A percentile compares a stretch with the other conserved stretches of the same genome.
These are phyloP conservation scores for Bucorvus abyssinicus DNA, from an alignment of 2,797 vertebrate genomes.

Conservation along the genomic window DNA sequence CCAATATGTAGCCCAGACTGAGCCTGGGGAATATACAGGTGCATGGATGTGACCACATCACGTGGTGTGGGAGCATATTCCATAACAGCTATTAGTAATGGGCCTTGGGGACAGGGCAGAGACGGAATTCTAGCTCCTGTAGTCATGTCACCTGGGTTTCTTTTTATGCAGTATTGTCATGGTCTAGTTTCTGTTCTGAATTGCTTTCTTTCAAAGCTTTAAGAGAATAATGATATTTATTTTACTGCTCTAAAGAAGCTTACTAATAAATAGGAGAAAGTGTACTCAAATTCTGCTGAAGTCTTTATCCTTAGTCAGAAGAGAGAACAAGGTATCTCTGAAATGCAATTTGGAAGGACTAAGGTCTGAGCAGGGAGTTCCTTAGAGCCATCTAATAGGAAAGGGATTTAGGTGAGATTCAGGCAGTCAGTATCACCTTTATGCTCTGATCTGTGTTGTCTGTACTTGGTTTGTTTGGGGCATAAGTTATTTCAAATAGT, in stretches of 20 bases:
- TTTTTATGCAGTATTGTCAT: neutral
- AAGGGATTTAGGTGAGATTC: neutral
- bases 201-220: conserved; percentile 20
- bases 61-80: neutral
- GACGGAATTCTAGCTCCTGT: neutral
- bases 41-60: neutral
- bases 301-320: neutral
- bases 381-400: neutral
- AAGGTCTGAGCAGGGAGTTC: neutral
- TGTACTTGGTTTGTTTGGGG: neutral
- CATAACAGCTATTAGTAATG: conserved; percentile 13
- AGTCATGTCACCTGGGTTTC: conserved; percentile 12
- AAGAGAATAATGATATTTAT: neutral
- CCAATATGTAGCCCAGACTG: neutral
- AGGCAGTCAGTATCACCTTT: neutral
- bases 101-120: conserved; percentile 59
- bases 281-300: neutral
- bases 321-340: neutral
- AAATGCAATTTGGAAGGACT: neutral
- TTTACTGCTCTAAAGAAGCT: neutral
- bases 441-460: neutral
- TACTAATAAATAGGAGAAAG: neutral
- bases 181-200: neutral
- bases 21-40: neutral
- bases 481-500: neutral